phyloP scores from a whole-genome alignment of 1,140 invertebrate species.

The Listronotus bonariensis region DNA sequence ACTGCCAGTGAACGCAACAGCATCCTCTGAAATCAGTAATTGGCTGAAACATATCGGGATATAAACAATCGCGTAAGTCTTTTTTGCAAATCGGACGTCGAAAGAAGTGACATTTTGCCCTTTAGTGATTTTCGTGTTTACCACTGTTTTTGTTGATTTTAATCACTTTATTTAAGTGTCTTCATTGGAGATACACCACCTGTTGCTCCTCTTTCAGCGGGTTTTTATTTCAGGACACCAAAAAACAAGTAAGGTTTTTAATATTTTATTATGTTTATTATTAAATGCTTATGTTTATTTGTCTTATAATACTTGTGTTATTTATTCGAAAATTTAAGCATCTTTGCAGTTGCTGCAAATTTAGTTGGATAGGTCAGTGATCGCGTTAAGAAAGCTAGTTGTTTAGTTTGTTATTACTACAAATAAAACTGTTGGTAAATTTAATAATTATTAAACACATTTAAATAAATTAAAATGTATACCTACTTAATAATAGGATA shows the following conservation, averaged over 20 bases:
- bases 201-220: slow-evolving; percentile 4
- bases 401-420: not conserved
- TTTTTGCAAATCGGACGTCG: not conserved
- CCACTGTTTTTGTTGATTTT: not conserved
- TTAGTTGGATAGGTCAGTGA: slow-evolving; percentile 16
- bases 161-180: not conserved
- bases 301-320: not conserved
- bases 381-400: not conserved
- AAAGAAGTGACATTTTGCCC: slow-evolving; percentile 2
- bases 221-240: slow-evolving; percentile 17
- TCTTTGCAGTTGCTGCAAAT: not conserved
- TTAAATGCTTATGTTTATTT: not conserved
- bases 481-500: too few species aligned
- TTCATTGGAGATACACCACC: slow-evolving; percentile 6
- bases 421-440: too few species aligned
- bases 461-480: too few species aligned
- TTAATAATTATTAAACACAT: too few species aligned
- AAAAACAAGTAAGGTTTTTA: slow-evolving; percentile 24
- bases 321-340: too few species aligned
- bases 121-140: slow-evolving; percentile 10
- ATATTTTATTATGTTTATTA: not conserved
- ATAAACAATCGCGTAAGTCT: slow-evolving; percentile 6
- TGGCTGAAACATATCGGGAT: slow-evolving; percentile 19
- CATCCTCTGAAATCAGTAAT: slow-evolving; percentile 22
- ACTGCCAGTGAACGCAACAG: slow-evolving; percentile 30